Evolutionary conservation across 2,797 vertebrate species (phyloP), one percentile per base, ranked within the genome.

Genomic region (Numenius phaeopus): DNA sequence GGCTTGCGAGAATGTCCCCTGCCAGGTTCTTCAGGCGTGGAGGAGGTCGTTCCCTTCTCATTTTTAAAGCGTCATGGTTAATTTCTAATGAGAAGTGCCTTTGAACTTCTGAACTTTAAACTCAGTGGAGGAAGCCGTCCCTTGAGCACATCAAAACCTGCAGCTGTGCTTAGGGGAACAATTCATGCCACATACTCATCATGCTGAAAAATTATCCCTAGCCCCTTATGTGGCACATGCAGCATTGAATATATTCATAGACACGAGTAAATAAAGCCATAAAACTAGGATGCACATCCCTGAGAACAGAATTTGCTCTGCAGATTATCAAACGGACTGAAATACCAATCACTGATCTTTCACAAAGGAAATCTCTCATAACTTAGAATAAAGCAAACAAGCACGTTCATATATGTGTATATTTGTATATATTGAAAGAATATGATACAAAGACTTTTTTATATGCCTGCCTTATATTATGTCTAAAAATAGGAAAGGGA

Each of bases 41-140:
- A 94, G 39, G 72, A 93, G 57, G 26, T 90, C 0, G 0, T 92
- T 96, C 75, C 23, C 67, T 93, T 93, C 62, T 85, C 29, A 2
- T 77, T 95, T 87, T 75, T 75, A 12, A 89, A 94, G 44, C 49
- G 23, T 72, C 16, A 2, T 78, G 69, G 92, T 96, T 97, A 96
- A 97, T 96, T 97, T 96, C 95, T 96, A 89, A 94, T 97, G 87
- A 96, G 67, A 91, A 78, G 49, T 89, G 81, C 78, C 55, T 94
- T 93, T 96, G 96, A 97, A 96, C 96, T 94, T 70, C 64, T 94
- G 95, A 96, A 98, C 97, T 92, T 96, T 83, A 83, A 90, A 93
- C 84, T 89, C 11, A 0, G 32, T 0, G 1, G 50, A 87, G 69
- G 66, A 90, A 91, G 50, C 44, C 47, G 44, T 94, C 67, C 79